Percentiles rank a stretch among this genome's conserved stretches.
phyloP scores from a whole-genome alignment of 2,888 invertebrate species.

The Serripes groenlandicus region DNA sequence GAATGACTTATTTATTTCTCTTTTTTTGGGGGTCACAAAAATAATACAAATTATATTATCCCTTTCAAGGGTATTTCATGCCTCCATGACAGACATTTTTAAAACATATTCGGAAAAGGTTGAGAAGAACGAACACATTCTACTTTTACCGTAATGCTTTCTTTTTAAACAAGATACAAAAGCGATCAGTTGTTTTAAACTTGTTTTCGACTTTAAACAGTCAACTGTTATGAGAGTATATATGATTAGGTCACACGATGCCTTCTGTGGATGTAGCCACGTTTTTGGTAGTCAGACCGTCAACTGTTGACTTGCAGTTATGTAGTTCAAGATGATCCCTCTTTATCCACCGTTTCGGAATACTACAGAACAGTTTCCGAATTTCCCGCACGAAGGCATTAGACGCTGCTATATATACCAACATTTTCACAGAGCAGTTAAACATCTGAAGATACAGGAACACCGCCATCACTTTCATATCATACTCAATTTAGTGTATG shows the following conservation, averaged over 20 bases:
- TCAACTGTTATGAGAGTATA: too few relatives aligned
- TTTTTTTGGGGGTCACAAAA: too few relatives aligned
- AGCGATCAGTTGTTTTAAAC: too few relatives aligned
- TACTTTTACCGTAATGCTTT: too few relatives aligned
- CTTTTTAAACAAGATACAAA: too few relatives aligned
- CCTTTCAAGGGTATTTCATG: too few relatives aligned
- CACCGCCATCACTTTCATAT: conserved; percentile 29
- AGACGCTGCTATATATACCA: conserved; percentile 58
- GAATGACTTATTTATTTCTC: too few relatives aligned
- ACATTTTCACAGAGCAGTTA: conserved; percentile 54
- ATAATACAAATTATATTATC: too few relatives aligned
- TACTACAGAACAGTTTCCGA: conserved; percentile 32
- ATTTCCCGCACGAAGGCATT: conserved; percentile 52
- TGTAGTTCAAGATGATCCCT: conserved; percentile 44
- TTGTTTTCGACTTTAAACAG: too few relatives aligned
- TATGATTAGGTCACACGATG: background rate
- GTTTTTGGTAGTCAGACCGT: conserved; percentile 4
- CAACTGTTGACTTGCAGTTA: conserved; percentile 27
- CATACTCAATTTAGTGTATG: conserved; percentile 18
- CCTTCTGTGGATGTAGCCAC: conserved; percentile 34
- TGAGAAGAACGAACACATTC: too few relatives aligned
- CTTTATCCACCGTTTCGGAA: conserved; percentile 13
- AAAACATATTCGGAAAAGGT: too few relatives aligned
- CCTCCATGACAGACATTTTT: too few relatives aligned
- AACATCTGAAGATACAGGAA: conserved; percentile 58